Evolutionary conservation across 2,888 invertebrate species (phyloP), one percentile per base, ranked within the genome.

Genomic region (Lapara coniferarum): DNA sequence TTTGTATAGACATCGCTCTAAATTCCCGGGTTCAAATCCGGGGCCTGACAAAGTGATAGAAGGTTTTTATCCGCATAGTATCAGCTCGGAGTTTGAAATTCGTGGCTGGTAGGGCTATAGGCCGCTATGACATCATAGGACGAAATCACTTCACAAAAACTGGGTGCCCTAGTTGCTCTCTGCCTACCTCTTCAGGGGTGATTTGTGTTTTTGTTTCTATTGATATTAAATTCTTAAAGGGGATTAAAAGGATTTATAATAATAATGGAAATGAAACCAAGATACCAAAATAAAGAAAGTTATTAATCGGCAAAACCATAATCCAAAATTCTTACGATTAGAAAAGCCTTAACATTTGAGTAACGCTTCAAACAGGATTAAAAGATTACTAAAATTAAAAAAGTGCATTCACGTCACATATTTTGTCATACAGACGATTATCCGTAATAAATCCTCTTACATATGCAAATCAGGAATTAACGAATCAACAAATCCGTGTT

Each of bases 401-500:
- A 13, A 25, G 10, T 7, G 16, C 46, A 63, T 16, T 16, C 2
- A 63, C 49, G 16, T 53, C n/a, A 19, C 12, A 63, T 46, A 63
- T 63, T 49, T 63, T 63, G 63, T 63, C 13, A 63, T 13, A 63
- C 63, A 63, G 19, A 49, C 46, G 63, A 63, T 63, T 63, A 63
- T 63, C 63, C 49, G 13, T 13, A 63, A 19, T 49, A 49, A 63
- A 63, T 63, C 63, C 63, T 46, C 63, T 63, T 49, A 63, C 16
- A 63, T 63, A 63, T 63, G 63, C 63, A 63, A 63, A 63, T 63
- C 46, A 63, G 63, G 49, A 63, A 49, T 63, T 63, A 63, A 46
- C 59, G 16, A 63, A 63, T 46, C 46, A 63, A 63, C 16, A 44
- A 25, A 19, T 46, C 19, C 49, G 46, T 49, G 49, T 63, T 63